phyloP scores from a whole-genome alignment of 2,888 invertebrate genomes.

The Drosophila hamatofila region DNA sequence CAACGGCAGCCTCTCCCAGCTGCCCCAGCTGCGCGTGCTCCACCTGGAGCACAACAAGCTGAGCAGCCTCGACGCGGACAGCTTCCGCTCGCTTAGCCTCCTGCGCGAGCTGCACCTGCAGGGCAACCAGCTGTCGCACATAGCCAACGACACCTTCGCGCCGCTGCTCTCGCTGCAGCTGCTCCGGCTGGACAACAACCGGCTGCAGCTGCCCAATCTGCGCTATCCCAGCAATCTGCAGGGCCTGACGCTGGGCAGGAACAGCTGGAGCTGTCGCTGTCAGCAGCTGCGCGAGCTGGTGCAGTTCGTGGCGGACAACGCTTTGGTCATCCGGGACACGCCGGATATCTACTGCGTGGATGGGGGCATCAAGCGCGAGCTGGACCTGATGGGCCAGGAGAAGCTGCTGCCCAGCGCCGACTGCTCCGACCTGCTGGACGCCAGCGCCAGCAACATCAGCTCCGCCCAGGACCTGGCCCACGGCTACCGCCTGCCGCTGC shows the following conservation, averaged over 20 bases:
- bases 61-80: constrained; percentile 91
- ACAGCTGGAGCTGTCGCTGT: constrained; percentile 96
- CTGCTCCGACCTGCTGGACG: constrained; percentile 93
- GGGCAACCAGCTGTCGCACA: constrained; percentile 92
- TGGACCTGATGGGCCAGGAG: constrained; percentile 87
- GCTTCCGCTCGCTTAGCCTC: constrained; percentile 92
- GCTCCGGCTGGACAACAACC: constrained; percentile 93
- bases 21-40: constrained; percentile 91
- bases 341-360: constrained; percentile 93
- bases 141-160: constrained; percentile 92
- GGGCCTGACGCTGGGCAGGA: constrained; percentile 92
- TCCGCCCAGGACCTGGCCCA: constrained; percentile 90
- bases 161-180: constrained; percentile 92
- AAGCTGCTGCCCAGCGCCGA: constrained; percentile 86
- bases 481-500: constrained; percentile 92
- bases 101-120: constrained; percentile 94
- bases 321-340: constrained; percentile 91
- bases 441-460: constrained; percentile 86
- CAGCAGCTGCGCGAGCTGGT: constrained; percentile 94
- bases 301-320: constrained; percentile 92
- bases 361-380: constrained; percentile 90
- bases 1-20: constrained; percentile 95
- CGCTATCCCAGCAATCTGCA: constrained; percentile 87
- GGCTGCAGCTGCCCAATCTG: constrained; percentile 88
- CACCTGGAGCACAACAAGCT: constrained; percentile 95